Conservation (phyloP, 2,797 vertebrate species). For the Rhynchonycteris naso region DNA sequence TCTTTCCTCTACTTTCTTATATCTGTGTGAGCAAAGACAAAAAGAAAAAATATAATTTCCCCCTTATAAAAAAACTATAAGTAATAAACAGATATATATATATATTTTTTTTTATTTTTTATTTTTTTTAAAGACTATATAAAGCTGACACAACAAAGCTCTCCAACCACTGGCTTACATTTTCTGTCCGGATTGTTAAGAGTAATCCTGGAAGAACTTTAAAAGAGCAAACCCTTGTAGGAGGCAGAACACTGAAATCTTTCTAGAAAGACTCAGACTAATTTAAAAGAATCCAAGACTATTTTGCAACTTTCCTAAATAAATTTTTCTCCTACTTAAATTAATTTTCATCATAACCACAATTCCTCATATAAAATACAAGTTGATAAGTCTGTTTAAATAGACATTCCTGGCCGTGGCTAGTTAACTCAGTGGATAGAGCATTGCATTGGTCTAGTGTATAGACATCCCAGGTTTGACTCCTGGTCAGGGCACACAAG, state of each 20-base stretch:
- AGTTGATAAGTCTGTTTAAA: conserved; percentile 18
- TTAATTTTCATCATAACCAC: conserved; percentile 32
- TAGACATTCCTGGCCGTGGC: too few relatives aligned
- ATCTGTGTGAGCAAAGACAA: conserved; percentile 85
- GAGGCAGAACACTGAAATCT: conserved; percentile 1
- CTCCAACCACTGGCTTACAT: neutral
- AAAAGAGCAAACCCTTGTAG: neutral
- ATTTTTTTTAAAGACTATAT: neutral
- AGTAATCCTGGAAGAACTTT: neutral
- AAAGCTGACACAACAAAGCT: conserved; percentile 16
- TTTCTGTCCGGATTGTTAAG: neutral
- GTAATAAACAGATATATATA: neutral
- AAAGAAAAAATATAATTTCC: conserved; percentile 21
- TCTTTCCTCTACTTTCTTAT: conserved; percentile 96
- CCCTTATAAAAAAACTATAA: neutral
- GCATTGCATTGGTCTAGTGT: too few relatives aligned
- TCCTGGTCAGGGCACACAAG: too few relatives aligned
- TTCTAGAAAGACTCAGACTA: neutral
- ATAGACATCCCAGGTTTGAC: too few relatives aligned
- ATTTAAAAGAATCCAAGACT: conserved; percentile 9
- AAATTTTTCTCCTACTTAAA: neutral
- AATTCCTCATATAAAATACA: conserved; percentile 56
- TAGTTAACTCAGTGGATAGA: too few relatives aligned
- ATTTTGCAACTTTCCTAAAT: conserved; percentile 5
- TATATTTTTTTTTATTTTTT: too few relatives aligned